Conservation (phyloP, 2,888 invertebrate species). For the Drosophila infuscata region DNA sequence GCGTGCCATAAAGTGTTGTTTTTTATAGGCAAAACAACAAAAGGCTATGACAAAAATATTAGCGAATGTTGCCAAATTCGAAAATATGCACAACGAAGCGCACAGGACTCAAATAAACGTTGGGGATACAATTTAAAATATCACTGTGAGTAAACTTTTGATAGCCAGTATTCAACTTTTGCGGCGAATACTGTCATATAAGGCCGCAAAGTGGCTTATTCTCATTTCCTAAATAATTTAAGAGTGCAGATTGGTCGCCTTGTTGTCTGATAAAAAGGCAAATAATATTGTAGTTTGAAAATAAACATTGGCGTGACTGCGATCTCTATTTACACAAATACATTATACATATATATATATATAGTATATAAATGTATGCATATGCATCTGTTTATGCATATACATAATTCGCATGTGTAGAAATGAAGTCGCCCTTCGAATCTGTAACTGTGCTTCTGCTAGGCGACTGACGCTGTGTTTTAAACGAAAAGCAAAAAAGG, state of each 20-base stretch:
- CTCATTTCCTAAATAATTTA: conserved; percentile 74
- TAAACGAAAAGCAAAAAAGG: conserved; percentile 58
- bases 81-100: not conserved
- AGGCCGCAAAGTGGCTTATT: conserved; percentile 63
- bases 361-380: not conserved
- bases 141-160: conserved; percentile 17
- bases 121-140: conserved; percentile 15
- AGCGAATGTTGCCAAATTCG: conserved; percentile 4
- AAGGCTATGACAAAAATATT: not conserved
- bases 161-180: conserved; percentile 12
- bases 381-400: not conserved
- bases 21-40: not conserved
- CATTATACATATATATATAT: not conserved
- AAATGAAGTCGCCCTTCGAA: conserved; percentile 6
- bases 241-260: conserved; percentile 26
- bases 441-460: conserved; percentile 15
- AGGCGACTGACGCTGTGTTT: conserved; percentile 12
- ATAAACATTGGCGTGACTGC: conserved; percentile 52
- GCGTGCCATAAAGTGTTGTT: not conserved
- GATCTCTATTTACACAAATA: not conserved
- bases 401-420: not conserved
- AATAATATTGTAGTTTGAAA: conserved; percentile 66
- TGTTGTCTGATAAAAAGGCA: conserved; percentile 48
- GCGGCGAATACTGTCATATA: conserved; percentile 13
- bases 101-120: conserved; percentile 2